Conservation (phyloP, 2,888 invertebrate species). For the Napeogenes inachia region DNA sequence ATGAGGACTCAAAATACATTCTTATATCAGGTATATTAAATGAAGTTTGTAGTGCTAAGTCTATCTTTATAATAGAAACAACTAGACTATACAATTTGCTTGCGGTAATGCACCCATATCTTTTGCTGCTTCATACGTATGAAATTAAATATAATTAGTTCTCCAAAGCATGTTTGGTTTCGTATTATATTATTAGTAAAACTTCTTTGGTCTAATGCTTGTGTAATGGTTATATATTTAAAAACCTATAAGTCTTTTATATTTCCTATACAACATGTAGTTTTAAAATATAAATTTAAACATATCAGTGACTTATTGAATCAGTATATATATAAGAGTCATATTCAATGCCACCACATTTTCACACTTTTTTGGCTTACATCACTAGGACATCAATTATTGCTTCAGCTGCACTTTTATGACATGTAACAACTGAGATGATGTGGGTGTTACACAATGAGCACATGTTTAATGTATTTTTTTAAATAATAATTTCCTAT, state of each 20-base stretch:
- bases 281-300: no score
- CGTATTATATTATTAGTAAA: neutral
- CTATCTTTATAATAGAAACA: conserved; percentile 8
- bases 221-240: neutral
- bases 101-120: neutral
- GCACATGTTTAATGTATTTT: no score
- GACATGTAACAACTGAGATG: no score
- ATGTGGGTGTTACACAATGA: no score
- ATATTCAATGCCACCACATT: no score
- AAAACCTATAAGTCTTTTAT: neutral
- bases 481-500: no score
- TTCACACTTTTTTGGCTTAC: no score
- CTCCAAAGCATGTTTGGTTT: conserved; percentile 1
- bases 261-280: neutral
- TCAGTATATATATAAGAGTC: no score
- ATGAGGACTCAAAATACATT: conserved; percentile 83
- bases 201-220: conserved; percentile 1
- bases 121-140: neutral
- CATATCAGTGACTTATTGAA: no score
- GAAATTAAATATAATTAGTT: neutral
- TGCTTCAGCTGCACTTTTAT: no score
- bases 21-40: conserved; percentile 74
- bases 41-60: conserved; percentile 22
- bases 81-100: conserved; percentile 9
- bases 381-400: no score